Evolutionary conservation across 2,113 vertebrate genomes (phyloP), one percentile per base, ranked within the genome.

Genomic region (Tenrec ecaudatus): DNA sequence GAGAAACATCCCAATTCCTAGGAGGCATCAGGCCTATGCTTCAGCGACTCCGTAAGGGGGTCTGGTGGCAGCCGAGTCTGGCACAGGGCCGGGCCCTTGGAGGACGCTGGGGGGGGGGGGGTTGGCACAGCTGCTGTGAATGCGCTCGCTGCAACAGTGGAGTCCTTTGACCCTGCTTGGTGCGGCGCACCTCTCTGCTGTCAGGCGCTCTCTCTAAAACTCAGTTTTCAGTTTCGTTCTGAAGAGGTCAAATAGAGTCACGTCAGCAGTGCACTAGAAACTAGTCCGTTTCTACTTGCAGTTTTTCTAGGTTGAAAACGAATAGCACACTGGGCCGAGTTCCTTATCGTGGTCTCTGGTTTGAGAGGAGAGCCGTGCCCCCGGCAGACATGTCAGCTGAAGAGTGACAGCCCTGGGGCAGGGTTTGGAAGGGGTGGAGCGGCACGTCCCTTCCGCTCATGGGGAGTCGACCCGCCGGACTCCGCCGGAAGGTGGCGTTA

Each of bases 401-500:
- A 64, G 19, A 94, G 47, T 16, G 90, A 31, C 64, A 96, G 19
- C 33, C 57, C 0, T 64, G 86, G 95, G 64, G 33, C 43, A 95
- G 53, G 84, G 92, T 84, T 94, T 58, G 23, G 62, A 83, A 1
- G 15, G 17, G 3, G 16, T 80, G 14, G 29, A 58, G 57, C 14
- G 78, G 5, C 53, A 6, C 92, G 83, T 94, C 93, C 58, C 66
- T 33, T 36, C 62, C 68, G 60, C 90, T 66, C 73, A 7, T 71
- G 95, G 83, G 90, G 77, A 62, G 87, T 77, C 87, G 82, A 27
- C 73, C 73, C 40, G 40, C 40, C 40, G 92, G 12, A 57, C 86
- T 95, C 86, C 89, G 66, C 89, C 94, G 95, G 93, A 97, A 96
- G 87, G 83, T 97, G 81, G 27, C 90, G 29, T 90, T 90, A 43